phyloP scores from a whole-genome alignment of 2,888 invertebrate genomes.

The Ariolimax columbianus region DNA sequence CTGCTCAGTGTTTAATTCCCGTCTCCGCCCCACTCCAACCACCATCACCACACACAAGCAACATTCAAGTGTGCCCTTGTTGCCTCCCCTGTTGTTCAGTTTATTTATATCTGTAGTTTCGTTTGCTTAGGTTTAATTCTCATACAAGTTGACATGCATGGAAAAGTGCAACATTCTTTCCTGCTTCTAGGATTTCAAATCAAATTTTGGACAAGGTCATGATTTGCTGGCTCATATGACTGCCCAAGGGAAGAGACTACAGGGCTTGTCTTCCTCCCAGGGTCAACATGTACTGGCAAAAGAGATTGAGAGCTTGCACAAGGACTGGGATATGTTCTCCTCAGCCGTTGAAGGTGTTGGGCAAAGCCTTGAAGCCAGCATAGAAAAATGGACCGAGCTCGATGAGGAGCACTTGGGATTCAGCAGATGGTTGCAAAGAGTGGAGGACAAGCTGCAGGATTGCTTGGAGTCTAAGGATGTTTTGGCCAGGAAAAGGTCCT shows the following conservation, averaged over 20 bases:
- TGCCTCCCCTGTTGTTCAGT: no score
- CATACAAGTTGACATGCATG: no score
- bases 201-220: slow-evolving; percentile 79
- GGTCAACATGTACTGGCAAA: slow-evolving; percentile 74
- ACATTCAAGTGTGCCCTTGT: no score
- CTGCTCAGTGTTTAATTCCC: no score
- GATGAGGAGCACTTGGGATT: slow-evolving; percentile 90
- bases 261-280: slow-evolving; percentile 82
- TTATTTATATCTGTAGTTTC: no score
- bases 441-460: slow-evolving; percentile 66
- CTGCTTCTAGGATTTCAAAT: slow-evolving; percentile 82
- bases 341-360: slow-evolving; percentile 83
- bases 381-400: slow-evolving; percentile 94
- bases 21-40: no score
- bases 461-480: slow-evolving; percentile 65
- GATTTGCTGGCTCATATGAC: slow-evolving; percentile 85
- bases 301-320: slow-evolving; percentile 69
- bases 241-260: slow-evolving; percentile 81
- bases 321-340: slow-evolving; percentile 73
- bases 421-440: slow-evolving; percentile 86
- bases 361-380: slow-evolving; percentile 90
- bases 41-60: no score
- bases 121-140: no score
- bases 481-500: slow-evolving; percentile 64
- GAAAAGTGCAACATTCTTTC: neutral